These are phyloP conservation scores for Clinocottus analis DNA, from an alignment of 2,113 vertebrate species.

Conservation along the genomic window DNA sequence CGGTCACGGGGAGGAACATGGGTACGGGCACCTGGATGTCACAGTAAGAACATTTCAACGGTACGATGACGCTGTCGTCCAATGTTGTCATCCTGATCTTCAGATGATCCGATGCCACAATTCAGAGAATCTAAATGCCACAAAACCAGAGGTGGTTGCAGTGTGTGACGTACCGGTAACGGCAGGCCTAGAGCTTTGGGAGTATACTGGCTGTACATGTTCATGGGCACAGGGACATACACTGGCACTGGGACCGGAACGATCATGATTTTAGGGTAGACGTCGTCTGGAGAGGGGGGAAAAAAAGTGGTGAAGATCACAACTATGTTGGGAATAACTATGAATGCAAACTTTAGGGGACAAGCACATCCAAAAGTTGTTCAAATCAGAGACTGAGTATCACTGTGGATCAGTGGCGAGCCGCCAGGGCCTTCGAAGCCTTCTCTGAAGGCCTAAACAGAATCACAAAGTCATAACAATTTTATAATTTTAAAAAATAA, in stretches of 20 bases:
- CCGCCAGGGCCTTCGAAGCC: no score
- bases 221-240: slow-evolving; percentile 93
- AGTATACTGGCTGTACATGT: slow-evolving; percentile 93
- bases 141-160: not conserved
- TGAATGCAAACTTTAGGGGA: not conserved
- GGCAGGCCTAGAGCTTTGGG: slow-evolving; percentile 91
- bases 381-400: no score
- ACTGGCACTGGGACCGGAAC: slow-evolving; percentile 95
- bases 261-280: slow-evolving; percentile 84
- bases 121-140: not conserved
- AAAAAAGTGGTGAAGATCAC: not conserved
- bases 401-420: no score
- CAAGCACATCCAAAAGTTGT: not conserved
- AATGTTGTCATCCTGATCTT: not conserved
- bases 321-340: no score
- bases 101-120: not conserved
- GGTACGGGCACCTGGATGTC: slow-evolving; percentile 90
- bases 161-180: slow-evolving; percentile 87
- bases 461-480: no score
- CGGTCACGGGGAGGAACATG: slow-evolving; percentile 90
- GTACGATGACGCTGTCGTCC: not conserved
- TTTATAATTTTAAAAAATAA: no score
- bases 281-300: slow-evolving; percentile 55
- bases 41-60: not conserved
- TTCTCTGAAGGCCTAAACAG: no score